Evolutionary conservation across 2,888 invertebrate species (phyloP).

Genomic region (Axea sp.): DNA sequence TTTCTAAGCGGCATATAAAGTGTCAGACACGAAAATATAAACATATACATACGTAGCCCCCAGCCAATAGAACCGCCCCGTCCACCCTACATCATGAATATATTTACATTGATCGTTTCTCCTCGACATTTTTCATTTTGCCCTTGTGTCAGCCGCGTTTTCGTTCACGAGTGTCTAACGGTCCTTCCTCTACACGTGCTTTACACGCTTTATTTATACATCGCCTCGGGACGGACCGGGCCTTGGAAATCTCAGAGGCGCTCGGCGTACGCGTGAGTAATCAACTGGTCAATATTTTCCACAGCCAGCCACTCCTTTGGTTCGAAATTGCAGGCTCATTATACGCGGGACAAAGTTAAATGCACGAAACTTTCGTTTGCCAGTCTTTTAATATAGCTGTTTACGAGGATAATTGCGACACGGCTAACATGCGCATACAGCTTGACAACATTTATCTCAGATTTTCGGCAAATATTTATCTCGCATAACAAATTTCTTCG

Average conservation of each 20-base stretch:
- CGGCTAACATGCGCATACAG: background rate
- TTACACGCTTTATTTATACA: constrained; percentile 75
- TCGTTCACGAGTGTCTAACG: constrained; percentile 65
- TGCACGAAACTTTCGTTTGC: constrained; percentile 1
- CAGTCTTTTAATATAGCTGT: constrained; percentile 18
- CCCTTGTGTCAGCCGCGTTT: constrained; percentile 67
- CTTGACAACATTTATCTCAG: constrained; percentile 23
- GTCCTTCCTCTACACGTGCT: constrained; percentile 63
- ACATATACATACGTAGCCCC: constrained; percentile 61
- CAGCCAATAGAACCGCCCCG: constrained; percentile 46
- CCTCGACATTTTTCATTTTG: constrained; percentile 73
- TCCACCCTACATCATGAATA: constrained; percentile 79
- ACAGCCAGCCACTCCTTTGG: constrained; percentile 1
- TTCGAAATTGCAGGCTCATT: constrained; percentile 26
- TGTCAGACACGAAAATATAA: constrained; percentile 66
- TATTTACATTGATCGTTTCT: constrained; percentile 79
- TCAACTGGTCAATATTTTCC: constrained; percentile 49
- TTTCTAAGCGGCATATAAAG: constrained; percentile 45
- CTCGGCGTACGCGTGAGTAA: constrained; percentile 22
- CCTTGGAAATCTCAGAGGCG: constrained; percentile 57
- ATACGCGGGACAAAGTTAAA: constrained; percentile 16
- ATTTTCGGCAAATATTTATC: background rate
- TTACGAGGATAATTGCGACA: constrained; percentile 7
- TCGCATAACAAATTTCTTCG: constrained; percentile 14
- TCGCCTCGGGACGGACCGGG: constrained; percentile 64